phyloP scores from a whole-genome alignment of 2,113 vertebrate genomes.

The Nanger granti region DNA sequence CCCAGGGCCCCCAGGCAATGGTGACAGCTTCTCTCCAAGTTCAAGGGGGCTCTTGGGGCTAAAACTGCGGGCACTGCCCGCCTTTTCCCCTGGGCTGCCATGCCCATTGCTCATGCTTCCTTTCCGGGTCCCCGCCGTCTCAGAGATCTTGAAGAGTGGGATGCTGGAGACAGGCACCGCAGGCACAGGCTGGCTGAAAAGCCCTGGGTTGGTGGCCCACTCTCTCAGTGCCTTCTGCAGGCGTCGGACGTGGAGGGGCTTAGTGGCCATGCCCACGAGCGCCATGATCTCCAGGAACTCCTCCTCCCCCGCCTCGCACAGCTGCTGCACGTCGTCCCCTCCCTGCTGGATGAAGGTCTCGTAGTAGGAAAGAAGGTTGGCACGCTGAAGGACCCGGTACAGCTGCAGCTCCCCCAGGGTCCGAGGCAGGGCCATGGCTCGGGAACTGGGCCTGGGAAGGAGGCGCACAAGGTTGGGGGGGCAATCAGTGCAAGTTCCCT shows the following conservation, averaged over 20 bases:
- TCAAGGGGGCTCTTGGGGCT: slow-evolving; percentile 92
- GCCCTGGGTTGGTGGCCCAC: slow-evolving; percentile 94
- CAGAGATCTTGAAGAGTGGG: slow-evolving; percentile 91
- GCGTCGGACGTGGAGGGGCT: slow-evolving; percentile 95
- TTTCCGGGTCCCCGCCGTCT: slow-evolving; percentile 82
- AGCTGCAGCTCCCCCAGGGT: slow-evolving; percentile 97
- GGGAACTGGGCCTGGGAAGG: slow-evolving; percentile 53
- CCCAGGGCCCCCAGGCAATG: slow-evolving; percentile 74
- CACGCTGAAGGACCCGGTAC: slow-evolving; percentile 93
- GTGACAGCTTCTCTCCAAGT: slow-evolving; percentile 89
- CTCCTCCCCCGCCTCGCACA: slow-evolving; percentile 96
- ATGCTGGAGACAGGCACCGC: slow-evolving; percentile 87
- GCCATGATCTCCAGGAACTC: slow-evolving; percentile 99
- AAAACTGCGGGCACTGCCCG: slow-evolving; percentile 78
- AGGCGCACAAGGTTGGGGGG: neutral
- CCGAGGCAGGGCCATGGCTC: slow-evolving; percentile 91
- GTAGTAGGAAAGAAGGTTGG: slow-evolving; percentile 97
- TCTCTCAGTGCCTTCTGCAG: slow-evolving; percentile 96
- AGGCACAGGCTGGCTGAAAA: slow-evolving; percentile 92
- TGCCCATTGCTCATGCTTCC: slow-evolving; percentile 86
- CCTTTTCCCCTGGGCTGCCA: slow-evolving; percentile 83
- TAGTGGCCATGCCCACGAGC: slow-evolving; percentile 98
- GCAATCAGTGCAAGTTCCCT: neutral
- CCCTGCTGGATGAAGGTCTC: slow-evolving; percentile 99
- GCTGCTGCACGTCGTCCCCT: slow-evolving; percentile 96